Base-by-base conservation (phyloP, 1,140 invertebrate species). In the Brachionus rubens region DNA sequence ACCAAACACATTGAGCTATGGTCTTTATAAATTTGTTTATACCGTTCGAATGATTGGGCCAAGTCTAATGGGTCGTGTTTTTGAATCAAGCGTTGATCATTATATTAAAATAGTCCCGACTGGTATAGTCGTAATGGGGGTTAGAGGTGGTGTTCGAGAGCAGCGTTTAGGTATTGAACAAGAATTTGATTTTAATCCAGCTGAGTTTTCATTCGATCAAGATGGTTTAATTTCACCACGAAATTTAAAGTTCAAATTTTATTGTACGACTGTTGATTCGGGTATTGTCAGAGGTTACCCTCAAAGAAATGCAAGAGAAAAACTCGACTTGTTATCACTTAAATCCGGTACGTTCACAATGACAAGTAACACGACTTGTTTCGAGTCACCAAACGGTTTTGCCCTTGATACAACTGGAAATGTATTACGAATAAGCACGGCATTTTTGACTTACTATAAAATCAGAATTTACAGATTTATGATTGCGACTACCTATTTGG, bases 1-100 rank as follows among this genome's bases (percentile, higher is more conserved):
- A 30, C 28, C 46, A 14, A 72, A 72, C 21, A 40, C 6, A 33
- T 16, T 72, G 6, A 72, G 24, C n/a, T 72, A 72, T 72, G 68
- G 68, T 1, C 24, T 72, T 2, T 72, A 72, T 14, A 48, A 54
- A 72, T 72, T 72, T 65, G 68, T 72, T 14, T 72, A 5, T 16
- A 19, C 30, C 19, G 68, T 33, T 48, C 14, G 30, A 48, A 72
- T 72, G 68, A 36, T 46, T 48, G 46, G 28, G 19, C 50, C 68
- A 14, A 54, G 9, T 50, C 19, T 50, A 30, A 70, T 70, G 43
- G 68, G 46, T 21, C 24, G 46, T 24, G 19, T 30, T 10, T 65
- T 65, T 26, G 40, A 65, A 26, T 65, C 59, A 4, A 43, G 21
- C 3, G 43, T 65, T 12, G 68, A 54, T 12, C 48, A 3, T 50